phyloP scores from a whole-genome alignment of 2,113 vertebrate genomes.

The Perognathus longimembris region DNA sequence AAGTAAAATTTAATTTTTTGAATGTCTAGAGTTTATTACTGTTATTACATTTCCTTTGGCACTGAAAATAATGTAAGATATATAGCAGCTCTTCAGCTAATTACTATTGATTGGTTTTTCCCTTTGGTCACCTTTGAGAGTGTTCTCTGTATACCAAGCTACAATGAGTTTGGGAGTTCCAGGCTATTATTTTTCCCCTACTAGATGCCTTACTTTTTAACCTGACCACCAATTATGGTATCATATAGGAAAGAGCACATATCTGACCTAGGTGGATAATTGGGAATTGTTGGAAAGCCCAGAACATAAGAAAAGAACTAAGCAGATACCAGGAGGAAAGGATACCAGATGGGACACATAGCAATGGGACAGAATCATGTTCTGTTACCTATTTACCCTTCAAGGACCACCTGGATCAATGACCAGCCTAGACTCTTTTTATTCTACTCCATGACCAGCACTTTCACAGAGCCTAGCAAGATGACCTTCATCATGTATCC shows the following conservation, averaged over 20 bases:
- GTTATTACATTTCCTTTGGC: not conserved
- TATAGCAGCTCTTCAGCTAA: not conserved
- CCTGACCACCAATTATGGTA: not conserved
- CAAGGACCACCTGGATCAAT: not conserved
- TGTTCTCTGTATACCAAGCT: not conserved
- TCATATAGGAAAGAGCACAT: not conserved
- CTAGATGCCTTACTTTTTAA: not conserved
- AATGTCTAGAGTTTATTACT: not conserved
- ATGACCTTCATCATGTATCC: not conserved
- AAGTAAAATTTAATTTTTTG: not conserved
- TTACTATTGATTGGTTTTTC: not conserved
- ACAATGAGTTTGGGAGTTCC: not conserved
- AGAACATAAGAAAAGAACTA: not conserved
- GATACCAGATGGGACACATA: not conserved
- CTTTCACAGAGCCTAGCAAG: not conserved
- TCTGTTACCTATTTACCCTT: not conserved
- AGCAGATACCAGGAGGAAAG: slow-evolving; percentile 4
- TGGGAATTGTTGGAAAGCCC: slow-evolving; percentile 7
- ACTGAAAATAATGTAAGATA: not conserved
- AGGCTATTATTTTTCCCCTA: not conserved
- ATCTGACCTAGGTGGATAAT: not conserved
- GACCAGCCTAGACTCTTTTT: not conserved
- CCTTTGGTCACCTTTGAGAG: not conserved
- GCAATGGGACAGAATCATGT: no score
- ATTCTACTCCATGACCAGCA: not conserved